Evolutionary conservation across 1,140 invertebrate species (phyloP).

Genomic region (Homarus americanus): DNA sequence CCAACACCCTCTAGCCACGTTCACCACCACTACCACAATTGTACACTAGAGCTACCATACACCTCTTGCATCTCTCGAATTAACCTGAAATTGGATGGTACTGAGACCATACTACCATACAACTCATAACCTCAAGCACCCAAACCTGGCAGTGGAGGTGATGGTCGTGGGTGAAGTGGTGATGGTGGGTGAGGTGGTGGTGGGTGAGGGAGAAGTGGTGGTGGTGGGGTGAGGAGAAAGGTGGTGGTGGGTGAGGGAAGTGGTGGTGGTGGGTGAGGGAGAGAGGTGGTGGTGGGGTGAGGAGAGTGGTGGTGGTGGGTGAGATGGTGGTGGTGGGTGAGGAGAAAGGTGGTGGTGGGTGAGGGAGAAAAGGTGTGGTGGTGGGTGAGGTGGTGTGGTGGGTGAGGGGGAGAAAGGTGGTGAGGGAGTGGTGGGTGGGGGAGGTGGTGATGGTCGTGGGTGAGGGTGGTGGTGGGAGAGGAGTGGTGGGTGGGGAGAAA

Average conservation of each 20-base stretch:
- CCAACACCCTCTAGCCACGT: no score
- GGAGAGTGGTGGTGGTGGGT: not conserved
- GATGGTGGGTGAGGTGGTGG: not conserved
- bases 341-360: constrained; percentile 2
- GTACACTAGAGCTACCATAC: no score
- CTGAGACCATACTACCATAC: no score
- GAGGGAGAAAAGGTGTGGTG: constrained; percentile 6
- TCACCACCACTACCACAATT: no score
- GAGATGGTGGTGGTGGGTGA: not conserved
- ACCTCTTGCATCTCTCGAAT: no score
- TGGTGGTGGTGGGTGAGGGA: not conserved
- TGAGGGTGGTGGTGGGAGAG: not conserved
- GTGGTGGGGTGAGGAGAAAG: not conserved
- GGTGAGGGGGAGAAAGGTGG: not conserved
- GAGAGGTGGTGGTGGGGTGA: not conserved
- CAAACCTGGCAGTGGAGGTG: not conserved
- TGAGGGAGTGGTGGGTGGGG: not conserved
- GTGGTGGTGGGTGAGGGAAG: not conserved
- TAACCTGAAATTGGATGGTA: no score
- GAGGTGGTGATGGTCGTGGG: not conserved
- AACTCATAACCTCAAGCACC: no score
- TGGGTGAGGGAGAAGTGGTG: not conserved
- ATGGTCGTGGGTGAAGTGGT: not conserved
- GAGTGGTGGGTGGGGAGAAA: not conserved
- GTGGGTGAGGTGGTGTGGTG: not conserved